These are phyloP conservation scores for Boulengeromyrus knoepffleri DNA, from an alignment of 2,113 vertebrate genomes.

Conservation along the genomic window DNA sequence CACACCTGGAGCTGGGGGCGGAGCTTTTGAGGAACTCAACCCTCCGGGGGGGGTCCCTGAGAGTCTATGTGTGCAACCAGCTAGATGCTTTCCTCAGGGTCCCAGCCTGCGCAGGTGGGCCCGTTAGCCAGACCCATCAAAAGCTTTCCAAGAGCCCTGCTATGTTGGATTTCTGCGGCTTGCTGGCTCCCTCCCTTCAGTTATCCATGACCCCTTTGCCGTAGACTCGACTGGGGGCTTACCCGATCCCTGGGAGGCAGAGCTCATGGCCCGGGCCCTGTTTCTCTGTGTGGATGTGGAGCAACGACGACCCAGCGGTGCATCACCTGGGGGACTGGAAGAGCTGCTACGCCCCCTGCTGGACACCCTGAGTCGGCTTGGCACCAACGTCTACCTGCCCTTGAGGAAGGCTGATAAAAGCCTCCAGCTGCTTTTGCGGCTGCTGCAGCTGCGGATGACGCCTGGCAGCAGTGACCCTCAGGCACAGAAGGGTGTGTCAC, in stretches of 20 bases:
- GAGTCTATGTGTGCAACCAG: slow-evolving; percentile 44
- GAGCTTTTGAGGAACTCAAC: neutral
- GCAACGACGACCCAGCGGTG: slow-evolving; percentile 22
- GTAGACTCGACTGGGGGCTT: slow-evolving; percentile 60
- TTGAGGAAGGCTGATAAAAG: slow-evolving; percentile 77
- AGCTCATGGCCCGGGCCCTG: slow-evolving; percentile 70
- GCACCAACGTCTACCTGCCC: slow-evolving; percentile 80
- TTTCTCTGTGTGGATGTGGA: slow-evolving; percentile 59
- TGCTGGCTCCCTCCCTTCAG: neutral
- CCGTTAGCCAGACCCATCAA: neutral
- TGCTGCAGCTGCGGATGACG: slow-evolving; percentile 59
- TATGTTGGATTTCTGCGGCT: neutral
- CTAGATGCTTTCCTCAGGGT: slow-evolving; percentile 64
- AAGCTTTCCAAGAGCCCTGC: neutral
- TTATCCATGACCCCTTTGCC: neutral
- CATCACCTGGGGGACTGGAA: slow-evolving; percentile 54
- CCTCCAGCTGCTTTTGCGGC: slow-evolving; percentile 75
- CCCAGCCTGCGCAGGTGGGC: slow-evolving; percentile 54
- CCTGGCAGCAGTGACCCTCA: slow-evolving; percentile 8
- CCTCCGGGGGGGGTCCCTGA: slow-evolving; percentile 30
- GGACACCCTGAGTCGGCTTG: slow-evolving; percentile 74
- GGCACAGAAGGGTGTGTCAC: neutral
- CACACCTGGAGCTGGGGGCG: neutral
- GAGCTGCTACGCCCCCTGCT: slow-evolving; percentile 73
- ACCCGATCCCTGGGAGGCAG: slow-evolving; percentile 75